These are phyloP conservation scores for Adrianichthys oophorus DNA, from an alignment of 2,797 vertebrate species.

Conservation along the genomic window DNA sequence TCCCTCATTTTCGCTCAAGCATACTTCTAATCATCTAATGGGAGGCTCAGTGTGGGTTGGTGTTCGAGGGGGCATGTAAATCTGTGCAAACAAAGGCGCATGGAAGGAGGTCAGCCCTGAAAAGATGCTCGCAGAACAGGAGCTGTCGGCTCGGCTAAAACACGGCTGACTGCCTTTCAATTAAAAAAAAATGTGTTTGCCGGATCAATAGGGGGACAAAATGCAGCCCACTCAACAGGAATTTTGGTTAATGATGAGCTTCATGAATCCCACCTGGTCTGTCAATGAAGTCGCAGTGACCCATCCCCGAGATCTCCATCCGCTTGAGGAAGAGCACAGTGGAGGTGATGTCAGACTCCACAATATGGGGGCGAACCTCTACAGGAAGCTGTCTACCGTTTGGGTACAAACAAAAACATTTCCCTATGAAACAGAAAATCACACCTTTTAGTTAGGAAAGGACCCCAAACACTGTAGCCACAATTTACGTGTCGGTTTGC, in stretches of 20 bases:
- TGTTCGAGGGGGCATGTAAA: constrained; percentile 37
- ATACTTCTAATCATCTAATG: constrained; percentile 54
- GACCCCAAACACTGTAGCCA: not conserved
- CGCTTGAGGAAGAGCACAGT: constrained; percentile 89
- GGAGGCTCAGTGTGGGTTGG: constrained; percentile 28
- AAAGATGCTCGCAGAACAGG: constrained; percentile 58
- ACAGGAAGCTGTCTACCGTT: constrained; percentile 81
- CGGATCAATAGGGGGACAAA: constrained; percentile 34
- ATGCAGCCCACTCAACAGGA: constrained; percentile 6
- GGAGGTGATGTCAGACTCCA: constrained; percentile 84
- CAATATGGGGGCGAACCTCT: constrained; percentile 75
- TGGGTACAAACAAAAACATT: constrained; percentile 87
- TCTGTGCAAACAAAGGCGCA: constrained; percentile 54
- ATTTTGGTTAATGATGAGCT: not conserved
- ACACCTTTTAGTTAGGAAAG: not conserved
- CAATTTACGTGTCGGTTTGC: not conserved
- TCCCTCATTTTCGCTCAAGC: constrained; percentile 15
- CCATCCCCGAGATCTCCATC: constrained; percentile 85
- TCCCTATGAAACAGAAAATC: constrained; percentile 70
- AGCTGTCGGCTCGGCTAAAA: constrained; percentile 74
- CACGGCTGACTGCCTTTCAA: constrained; percentile 70
- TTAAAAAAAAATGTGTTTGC: constrained; percentile 43
- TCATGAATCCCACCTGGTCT: constrained; percentile 77
- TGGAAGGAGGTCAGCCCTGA: constrained; percentile 61
- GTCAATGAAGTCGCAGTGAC: constrained; percentile 86